Evolutionary conservation across 2,113 vertebrate genomes (phyloP).

Genomic region (Empidonax traillii): DNA sequence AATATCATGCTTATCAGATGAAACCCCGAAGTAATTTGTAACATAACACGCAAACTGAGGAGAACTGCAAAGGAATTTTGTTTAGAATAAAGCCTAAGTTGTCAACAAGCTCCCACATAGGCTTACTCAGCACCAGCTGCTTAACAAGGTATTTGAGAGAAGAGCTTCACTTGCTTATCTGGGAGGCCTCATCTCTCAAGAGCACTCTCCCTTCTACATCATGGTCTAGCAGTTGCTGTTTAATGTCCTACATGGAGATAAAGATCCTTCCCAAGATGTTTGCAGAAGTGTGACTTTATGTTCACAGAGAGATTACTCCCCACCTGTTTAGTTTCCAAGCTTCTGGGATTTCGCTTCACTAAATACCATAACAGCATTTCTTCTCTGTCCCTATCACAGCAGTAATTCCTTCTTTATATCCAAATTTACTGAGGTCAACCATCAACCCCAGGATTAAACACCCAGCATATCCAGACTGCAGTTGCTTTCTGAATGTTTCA

Average conservation of each 20-base stretch:
- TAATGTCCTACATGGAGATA: neutral
- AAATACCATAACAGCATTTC: neutral
- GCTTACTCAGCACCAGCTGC: slow-evolving; percentile 64
- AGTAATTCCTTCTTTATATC: neutral
- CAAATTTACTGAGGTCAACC: neutral
- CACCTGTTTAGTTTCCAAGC: neutral
- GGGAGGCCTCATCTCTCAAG: neutral
- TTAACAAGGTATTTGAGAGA: neutral
- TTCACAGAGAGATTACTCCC: neutral
- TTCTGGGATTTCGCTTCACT: neutral
- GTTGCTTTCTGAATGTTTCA: neutral
- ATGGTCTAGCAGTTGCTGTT: neutral
- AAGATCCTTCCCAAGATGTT: neutral
- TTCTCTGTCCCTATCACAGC: neutral
- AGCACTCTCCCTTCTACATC: neutral
- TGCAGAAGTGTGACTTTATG: neutral
- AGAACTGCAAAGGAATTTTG: neutral
- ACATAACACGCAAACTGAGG: slow-evolving; percentile 1
- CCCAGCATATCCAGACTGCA: neutral
- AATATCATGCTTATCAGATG: neutral
- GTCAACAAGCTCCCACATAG: slow-evolving; percentile 54
- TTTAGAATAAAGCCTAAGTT: slow-evolving; percentile 36
- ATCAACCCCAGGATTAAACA: neutral
- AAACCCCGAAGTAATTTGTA: slow-evolving; percentile 6
- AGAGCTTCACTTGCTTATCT: neutral